Evolutionary conservation across 2,113 vertebrate genomes (phyloP).

Genomic region (Varanus salvator): DNA sequence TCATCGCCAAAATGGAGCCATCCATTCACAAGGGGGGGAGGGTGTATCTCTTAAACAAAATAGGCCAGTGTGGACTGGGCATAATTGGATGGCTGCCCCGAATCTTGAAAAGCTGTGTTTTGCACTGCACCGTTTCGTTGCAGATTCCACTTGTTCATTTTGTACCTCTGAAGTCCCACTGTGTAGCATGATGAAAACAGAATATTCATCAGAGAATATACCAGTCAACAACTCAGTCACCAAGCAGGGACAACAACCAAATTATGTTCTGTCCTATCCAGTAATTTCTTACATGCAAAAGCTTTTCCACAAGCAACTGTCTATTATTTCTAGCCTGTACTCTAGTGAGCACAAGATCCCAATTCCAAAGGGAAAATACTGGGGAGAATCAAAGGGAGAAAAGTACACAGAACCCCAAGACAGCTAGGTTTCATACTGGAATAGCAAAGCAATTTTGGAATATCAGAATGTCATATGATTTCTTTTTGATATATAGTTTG

Average conservation of each 20-base stretch:
- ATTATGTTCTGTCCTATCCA: conserved; percentile 66
- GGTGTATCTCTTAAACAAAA: no score
- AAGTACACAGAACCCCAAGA: conserved; percentile 82
- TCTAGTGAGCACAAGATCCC: conserved; percentile 79
- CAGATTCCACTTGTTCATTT: neutral
- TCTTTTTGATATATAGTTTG: conserved; percentile 72
- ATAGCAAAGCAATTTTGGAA: conserved; percentile 84
- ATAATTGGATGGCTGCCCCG: neutral
- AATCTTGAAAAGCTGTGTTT: neutral
- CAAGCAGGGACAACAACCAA: conserved; percentile 74
- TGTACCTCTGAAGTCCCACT: neutral
- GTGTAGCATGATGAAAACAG: neutral
- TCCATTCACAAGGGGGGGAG: neutral
- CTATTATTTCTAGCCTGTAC: conserved; percentile 71
- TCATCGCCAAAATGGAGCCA: neutral
- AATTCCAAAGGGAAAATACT: conserved; percentile 74
- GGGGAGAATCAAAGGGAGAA: conserved; percentile 73
- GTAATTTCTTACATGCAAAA: conserved; percentile 20
- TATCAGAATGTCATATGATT: conserved; percentile 78
- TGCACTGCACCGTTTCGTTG: neutral
- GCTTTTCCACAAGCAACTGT: conserved; percentile 71
- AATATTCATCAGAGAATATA: conserved; percentile 33
- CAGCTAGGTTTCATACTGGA: conserved; percentile 79
- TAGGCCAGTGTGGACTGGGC: neutral
- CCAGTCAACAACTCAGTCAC: conserved; percentile 52